Evolutionary conservation across 2,797 vertebrate species (phyloP).

Genomic region (Remorina albescens): DNA sequence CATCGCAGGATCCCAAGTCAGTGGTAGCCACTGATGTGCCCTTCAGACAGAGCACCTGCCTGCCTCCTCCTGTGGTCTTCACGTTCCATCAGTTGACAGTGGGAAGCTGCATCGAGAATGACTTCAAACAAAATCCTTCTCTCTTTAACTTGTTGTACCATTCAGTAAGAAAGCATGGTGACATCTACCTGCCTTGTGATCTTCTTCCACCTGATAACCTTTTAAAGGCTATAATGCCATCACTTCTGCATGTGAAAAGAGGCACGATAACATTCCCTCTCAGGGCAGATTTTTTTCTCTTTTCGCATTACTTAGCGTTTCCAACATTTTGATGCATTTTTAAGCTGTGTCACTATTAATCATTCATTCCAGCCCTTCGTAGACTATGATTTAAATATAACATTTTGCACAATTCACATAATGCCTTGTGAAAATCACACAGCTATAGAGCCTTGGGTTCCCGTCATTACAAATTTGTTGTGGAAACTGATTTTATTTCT

Average conservation of each 20-base stretch:
- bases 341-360: neutral
- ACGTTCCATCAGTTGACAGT: conserved; percentile 24
- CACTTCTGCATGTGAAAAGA: conserved; percentile 19
- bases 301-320: neutral
- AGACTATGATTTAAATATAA: neutral
- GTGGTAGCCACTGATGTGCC: conserved; percentile 22
- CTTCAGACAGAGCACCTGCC: conserved; percentile 25
- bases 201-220: conserved; percentile 13
- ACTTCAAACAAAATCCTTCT: conserved; percentile 39
- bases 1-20: conserved; percentile 22
- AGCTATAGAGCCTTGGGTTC: neutral
- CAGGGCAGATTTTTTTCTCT: conserved; percentile 6
- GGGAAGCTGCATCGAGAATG: neutral
- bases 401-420: neutral
- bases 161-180: conserved; percentile 34
- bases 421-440: no score
- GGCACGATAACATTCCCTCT: conserved; percentile 12
- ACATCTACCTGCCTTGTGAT: conserved; percentile 32
- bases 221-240: conserved; percentile 17
- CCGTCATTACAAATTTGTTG: neutral
- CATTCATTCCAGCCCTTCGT: neutral
- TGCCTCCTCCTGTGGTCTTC: conserved; percentile 30
- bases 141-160: conserved; percentile 37
- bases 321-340: neutral
- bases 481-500: conserved; percentile 23